Base-by-base conservation (phyloP, 2,888 invertebrate genomes). In the Andrena minutula region DNA sequence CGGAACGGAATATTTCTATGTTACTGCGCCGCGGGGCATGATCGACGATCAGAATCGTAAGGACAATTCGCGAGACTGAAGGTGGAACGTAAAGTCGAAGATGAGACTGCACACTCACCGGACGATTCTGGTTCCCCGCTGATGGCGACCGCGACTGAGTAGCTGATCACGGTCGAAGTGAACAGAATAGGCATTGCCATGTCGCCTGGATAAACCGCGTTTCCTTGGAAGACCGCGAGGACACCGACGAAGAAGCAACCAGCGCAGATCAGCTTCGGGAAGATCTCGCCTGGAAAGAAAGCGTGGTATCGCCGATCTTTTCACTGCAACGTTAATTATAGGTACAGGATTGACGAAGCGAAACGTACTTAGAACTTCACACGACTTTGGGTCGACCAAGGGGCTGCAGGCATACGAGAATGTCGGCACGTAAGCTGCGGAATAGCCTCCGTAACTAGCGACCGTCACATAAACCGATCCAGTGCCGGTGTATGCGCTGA, bases 341-440 rank as follows among this genome's bases (percentile, higher is more conserved):
- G 41, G 16, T 41, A 30, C 49, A 8, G 23, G 23, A 8, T 6
- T 23, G 8, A 35, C 20, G 8, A 26, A 51, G 30, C 20, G 4
- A 28, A 65, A 86, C 87, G 35, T 88, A 88, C 87, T 30, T 75
- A 87, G 68, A 28, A 81, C 4, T 4, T 79, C 28, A 28, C 83
- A 83, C 2, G 79, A 75, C 1, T 72, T 47, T 1, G 81, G 92
- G 71, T 94, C 94, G 2, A 93, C 89, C 7, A 93, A 70, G 2
- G 95, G 93, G 79, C 95, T 94, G 92, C 97, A 97, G 0, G 95
- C 96, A 89, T 97, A 97, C 0, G 96, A 95, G 66, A 95, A 94
- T 2, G 95, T 94, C 0, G 97, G 97, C 0, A 97, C 95, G 91
- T 97, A 97, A 2, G 96, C 95, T 0, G 96, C 95, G 83, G 95